phyloP scores from a whole-genome alignment of 2,797 vertebrate genomes.

The Sebastes steindachneri region DNA sequence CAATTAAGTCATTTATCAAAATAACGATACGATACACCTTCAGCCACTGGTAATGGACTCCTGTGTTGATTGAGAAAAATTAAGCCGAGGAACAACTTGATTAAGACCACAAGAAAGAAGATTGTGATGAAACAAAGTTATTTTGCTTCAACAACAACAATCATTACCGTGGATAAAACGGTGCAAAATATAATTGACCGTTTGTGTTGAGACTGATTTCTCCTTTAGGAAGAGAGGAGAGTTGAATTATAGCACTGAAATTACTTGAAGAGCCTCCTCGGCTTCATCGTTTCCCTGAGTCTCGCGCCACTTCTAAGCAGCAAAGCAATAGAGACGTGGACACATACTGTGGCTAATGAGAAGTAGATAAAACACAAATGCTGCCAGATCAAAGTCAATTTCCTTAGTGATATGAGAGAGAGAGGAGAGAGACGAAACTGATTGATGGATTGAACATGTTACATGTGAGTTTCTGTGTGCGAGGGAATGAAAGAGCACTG shows the following conservation, averaged over 20 bases:
- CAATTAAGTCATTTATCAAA: conserved; percentile 45
- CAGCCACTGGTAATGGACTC: conserved; percentile 20
- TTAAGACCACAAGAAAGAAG: conserved; percentile 18
- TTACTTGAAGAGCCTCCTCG: conserved; percentile 7
- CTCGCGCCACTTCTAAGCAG: conserved; percentile 12
- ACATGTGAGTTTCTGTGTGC: not conserved
- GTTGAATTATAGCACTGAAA: not conserved
- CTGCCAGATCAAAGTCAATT: conserved; percentile 37
- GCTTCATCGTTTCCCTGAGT: conserved; percentile 3
- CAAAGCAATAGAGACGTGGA: conserved; percentile 16
- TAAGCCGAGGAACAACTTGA: conserved; percentile 27
- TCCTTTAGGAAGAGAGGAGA: conserved; percentile 3
- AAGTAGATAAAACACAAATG: conserved; percentile 39
- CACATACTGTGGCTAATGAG: conserved; percentile 44
- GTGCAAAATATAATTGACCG: conserved; percentile 34
- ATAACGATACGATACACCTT: conserved; percentile 10
- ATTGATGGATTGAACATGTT: conserved; percentile 20
- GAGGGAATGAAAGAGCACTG: not conserved
- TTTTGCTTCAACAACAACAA: not conserved
- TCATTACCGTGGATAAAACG: conserved; percentile 27
- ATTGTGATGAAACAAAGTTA: conserved; percentile 7
- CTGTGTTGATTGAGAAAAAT: conserved; percentile 40
- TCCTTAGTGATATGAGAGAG: conserved; percentile 5
- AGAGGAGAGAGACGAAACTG: conserved; percentile 7
- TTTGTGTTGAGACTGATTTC: conserved; percentile 24